A percentile compares a stretch with the other conserved stretches of the same genome.
phyloP scores from a whole-genome alignment of 2,113 vertebrate species.

The Pogonocichla stellata region DNA sequence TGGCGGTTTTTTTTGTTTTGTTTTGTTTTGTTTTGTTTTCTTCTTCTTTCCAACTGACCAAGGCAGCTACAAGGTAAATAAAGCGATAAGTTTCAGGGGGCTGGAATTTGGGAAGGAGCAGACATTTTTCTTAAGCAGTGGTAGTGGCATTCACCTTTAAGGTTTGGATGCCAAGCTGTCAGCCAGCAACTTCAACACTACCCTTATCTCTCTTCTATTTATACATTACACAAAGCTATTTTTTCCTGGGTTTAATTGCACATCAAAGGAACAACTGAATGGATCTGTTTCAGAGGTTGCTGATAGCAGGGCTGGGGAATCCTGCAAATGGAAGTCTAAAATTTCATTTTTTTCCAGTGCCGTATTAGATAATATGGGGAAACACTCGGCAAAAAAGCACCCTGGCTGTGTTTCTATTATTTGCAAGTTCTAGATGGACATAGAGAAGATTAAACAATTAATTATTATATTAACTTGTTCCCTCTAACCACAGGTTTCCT shows the following conservation, averaged over 20 bases:
- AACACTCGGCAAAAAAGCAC: neutral
- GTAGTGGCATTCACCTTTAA: constrained; percentile 22
- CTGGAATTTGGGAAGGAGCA: neutral
- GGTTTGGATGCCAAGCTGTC: neutral
- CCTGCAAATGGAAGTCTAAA: constrained; percentile 10
- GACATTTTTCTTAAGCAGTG: neutral
- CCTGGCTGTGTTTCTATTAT: neutral
- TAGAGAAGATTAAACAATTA: neutral
- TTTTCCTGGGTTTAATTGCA: constrained; percentile 44
- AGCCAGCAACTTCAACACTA: neutral
- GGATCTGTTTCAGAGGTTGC: neutral
- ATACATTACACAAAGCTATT: constrained; percentile 36
- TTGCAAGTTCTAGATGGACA: neutral
- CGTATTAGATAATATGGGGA: neutral
- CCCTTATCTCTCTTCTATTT: constrained; percentile 46
- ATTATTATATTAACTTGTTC: neutral
- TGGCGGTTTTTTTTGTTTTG: neutral
- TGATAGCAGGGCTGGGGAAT: constrained; percentile 20
- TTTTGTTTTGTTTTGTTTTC: neutral
- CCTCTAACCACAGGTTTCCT: neutral
- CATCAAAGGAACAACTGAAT: constrained; percentile 24
- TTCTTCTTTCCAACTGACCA: neutral
- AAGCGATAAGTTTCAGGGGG: neutral
- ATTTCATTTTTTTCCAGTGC: constrained; percentile 3
- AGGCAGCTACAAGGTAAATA: neutral